phyloP scores from a whole-genome alignment of 2,113 vertebrate species.

The Pterophyllum scalare region DNA sequence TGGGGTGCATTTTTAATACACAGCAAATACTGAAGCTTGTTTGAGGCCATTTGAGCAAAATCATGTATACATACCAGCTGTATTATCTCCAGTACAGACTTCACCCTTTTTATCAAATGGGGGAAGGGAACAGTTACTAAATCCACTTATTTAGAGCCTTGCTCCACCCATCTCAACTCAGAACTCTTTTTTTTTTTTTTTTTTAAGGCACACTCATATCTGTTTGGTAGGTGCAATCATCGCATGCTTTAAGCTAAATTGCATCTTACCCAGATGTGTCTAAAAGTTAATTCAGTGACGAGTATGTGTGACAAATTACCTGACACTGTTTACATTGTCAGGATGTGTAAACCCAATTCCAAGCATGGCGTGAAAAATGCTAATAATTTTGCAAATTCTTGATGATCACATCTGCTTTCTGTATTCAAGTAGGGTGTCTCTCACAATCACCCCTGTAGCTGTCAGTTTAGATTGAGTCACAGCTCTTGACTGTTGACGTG shows the following conservation, averaged over 20 bases:
- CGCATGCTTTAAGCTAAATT: not conserved
- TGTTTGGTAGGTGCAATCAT: slow-evolving; percentile 1
- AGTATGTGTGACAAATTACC: not conserved
- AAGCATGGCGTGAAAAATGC: slow-evolving; percentile 11
- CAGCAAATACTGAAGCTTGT: slow-evolving; percentile 4
- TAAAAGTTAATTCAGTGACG: not conserved
- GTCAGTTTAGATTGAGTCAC: slow-evolving; percentile 27
- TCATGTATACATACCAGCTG: not conserved
- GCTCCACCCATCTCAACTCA: slow-evolving; percentile 1
- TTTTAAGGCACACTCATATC: not conserved
- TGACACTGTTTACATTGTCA: slow-evolving; percentile 4
- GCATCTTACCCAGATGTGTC: slow-evolving; percentile 7
- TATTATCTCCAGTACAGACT: not conserved
- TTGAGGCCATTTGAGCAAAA: not conserved
- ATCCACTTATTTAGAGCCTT: slow-evolving; percentile 13
- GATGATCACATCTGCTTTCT: slow-evolving; percentile 20
- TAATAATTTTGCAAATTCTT: slow-evolving; percentile 27
- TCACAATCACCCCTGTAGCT: slow-evolving; percentile 8
- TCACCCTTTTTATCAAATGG: slow-evolving; percentile 1
- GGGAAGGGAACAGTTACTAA: slow-evolving; percentile 23
- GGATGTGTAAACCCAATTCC: slow-evolving; percentile 9
- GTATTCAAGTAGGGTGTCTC: slow-evolving; percentile 18
- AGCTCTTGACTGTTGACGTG: slow-evolving; percentile 38
- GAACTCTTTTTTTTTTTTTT: slow-evolving; percentile 13
- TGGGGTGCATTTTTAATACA: slow-evolving; percentile 2